Evolutionary conservation across 35 echinoderm and acorn worm genomes (phyloP), one percentile per base, ranked within the genome.

Genomic region (Heliocidaris tuberculata): DNA sequence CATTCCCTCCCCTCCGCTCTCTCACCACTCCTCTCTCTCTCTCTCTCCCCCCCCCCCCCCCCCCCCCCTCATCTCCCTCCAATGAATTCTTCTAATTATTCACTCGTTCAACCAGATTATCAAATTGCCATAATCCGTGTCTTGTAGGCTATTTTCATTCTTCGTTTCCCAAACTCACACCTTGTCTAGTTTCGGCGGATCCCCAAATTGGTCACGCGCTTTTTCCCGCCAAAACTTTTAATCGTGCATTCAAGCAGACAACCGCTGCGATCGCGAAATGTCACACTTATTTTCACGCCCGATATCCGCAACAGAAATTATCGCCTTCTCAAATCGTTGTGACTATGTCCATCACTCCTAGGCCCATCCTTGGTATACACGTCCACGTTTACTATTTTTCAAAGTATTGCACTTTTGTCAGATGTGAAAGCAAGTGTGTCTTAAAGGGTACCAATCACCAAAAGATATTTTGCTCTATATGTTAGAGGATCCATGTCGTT

Each of bases 201-300:
- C 19, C 15, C 47, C 87, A 89, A 89, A 89, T 89, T 89, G 31
- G 87, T 89, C 87, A 89, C 24, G 87, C 87, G 47, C 87, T 89
- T 48, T 89, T 89, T 89, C 87, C 47, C 87, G 87, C 87, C 87
- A 89, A 48, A 89, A 89, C 31, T 89, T 89, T 89, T 89, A 89
- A 89, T 89, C 31, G 87, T 89, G 87, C 87, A 47, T 89, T 89
- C 87, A 89, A 89, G 87, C 87, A 89, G 87, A 89, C 31, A 89
- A 89, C 87, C 87, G 87, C 29, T 89, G 31, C 31, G 5, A 89
- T 89, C 87, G 87, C 87, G 24, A 89, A 89, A 89, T 78, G 65
- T 78, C 65, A 78, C 65, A 27, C 27, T 78, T 78, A 78, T 78
- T 27, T 78, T 78, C 65, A 78, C 4, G 65, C 27, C 65, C 21